Base-by-base conservation (phyloP, 1,140 invertebrate species). In the Charaxes varanes region DNA sequence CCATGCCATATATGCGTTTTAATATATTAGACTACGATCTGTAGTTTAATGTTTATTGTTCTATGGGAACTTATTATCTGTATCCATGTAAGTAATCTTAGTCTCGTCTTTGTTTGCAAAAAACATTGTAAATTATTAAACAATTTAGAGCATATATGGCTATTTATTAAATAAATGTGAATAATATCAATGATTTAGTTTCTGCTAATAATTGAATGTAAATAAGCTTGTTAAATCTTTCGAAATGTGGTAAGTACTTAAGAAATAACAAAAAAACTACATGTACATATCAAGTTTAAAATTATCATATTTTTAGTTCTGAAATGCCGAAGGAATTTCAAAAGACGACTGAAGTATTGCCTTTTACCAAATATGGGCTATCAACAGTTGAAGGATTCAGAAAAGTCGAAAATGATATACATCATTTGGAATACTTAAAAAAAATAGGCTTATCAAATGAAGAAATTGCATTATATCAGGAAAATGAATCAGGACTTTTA, bases 301-400 rank as follows among this genome's bases (percentile, higher is more conserved):
- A n/a, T n/a, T n/a, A n/a, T 26, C 24, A 8, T 35, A 6, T 10
- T 48, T 71, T 46, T 35, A 80, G 71, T 44, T 74, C 76, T 4
- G 60, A 78, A 42, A 49, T 78, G 15, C 73, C 76, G 1, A 78
- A 78, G 49, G 65, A 78, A 23, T 83, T 83, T 55, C 57, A 69
- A 36, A 80, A 79, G 40, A 66, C 59, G 2, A 56, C 73, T 1
- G 71, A 80, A 52, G 71, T 80, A 13, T 62, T 83, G 33, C 79
- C 79, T 5, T 70, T 83, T 27, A 63, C 60, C 4, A 79, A 68
- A 42, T 79, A 71, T 63, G 79, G 79, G 8, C 27, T 83, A 32
- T 71, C 76, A 2, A 60, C 63, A 6, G 48, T 71, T 12, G 43
- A 70, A 42, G 73, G 80, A 27, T 77, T 72, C 30, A 48, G 57